Evolutionary conservation across 1,140 invertebrate genomes (phyloP).

Genomic region (Laupala kohalensis): DNA sequence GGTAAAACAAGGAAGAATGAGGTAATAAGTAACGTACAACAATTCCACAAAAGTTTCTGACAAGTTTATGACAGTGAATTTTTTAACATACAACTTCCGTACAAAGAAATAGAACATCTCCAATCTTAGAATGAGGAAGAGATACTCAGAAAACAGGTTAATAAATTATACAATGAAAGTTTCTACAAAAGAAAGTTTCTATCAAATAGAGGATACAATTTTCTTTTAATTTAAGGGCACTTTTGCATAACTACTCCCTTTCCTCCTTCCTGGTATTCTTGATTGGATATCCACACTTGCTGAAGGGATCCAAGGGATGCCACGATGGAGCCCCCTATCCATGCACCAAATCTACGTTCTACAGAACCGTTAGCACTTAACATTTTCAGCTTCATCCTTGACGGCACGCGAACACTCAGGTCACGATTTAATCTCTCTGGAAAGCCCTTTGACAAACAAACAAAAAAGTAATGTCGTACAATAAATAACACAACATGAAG

Average conservation of each 20-base stretch:
- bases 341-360: slow-evolving; percentile 82
- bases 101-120: no score
- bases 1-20: no score
- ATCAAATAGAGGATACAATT: no score
- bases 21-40: no score
- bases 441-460: slow-evolving; percentile 63
- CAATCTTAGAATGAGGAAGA: no score
- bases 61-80: no score
- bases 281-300: slow-evolving; percentile 95
- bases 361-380: slow-evolving; percentile 67
- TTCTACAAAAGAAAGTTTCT: no score
- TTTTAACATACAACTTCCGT: no score
- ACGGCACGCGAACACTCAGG: slow-evolving; percentile 74
- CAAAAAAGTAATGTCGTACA: slow-evolving; percentile 47
- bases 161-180: no score
- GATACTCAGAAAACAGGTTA: no score
- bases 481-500: slow-evolving; percentile 38
- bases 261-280: slow-evolving; percentile 91
- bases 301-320: slow-evolving; percentile 92
- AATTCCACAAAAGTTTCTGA: no score
- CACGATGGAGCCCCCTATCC: slow-evolving; percentile 93
- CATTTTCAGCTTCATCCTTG: slow-evolving; percentile 76
- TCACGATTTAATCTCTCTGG: slow-evolving; percentile 78
- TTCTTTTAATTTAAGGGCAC: slow-evolving; percentile 73
- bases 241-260: slow-evolving; percentile 85